Evolutionary conservation across 1,140 invertebrate genomes (phyloP), one percentile per base, ranked within the genome.

Genomic region (Nasonia longicornis): DNA sequence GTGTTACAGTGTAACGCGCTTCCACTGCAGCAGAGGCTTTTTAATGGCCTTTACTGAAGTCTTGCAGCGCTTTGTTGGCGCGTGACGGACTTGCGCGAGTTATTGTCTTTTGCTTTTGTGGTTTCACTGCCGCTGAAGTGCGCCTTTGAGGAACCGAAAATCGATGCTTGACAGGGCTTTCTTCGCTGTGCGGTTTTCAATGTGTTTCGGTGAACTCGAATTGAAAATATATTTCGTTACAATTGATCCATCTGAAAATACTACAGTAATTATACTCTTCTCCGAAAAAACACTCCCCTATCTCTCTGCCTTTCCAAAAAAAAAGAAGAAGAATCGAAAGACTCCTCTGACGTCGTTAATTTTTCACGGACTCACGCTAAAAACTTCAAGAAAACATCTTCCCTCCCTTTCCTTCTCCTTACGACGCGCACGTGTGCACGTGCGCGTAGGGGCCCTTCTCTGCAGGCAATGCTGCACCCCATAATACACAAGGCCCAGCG

Each of bases 41-140:
- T 76, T 58, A 52, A 81, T 66, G 52, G 71, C 71, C 66, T 83
- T 78, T 38, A 72, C 79, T 83, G 80, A 70, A 52, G 12, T 83
- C 74, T 74, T 8, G 2, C 45, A 45, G 77, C 71, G 38, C 71
- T 74, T 83, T 74, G 73, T 83, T 82, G 63, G 29, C 11, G 29
- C 66, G 29, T 67, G n/a, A 67, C 12, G 22, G 66, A 14, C 8
- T 31, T 58, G 52, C 20, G 3, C 20, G 20, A 58, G 52, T n/a
- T 58, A 58, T 58, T 58, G 20, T 58, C 52, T 58, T 58, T 58
- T 14, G 4, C 48, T 52, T 10, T 42, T 42, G 38, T 10, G 38
- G 38, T 42, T 42, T 42, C 10, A 7, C 38, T 42, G 8, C 38
- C 8, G 38, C 7, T 42, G 35, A 4, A 42, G 0, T 42, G 4